Base-by-base conservation (phyloP, 2,888 invertebrate species). In the Cataglyphis livida region DNA sequence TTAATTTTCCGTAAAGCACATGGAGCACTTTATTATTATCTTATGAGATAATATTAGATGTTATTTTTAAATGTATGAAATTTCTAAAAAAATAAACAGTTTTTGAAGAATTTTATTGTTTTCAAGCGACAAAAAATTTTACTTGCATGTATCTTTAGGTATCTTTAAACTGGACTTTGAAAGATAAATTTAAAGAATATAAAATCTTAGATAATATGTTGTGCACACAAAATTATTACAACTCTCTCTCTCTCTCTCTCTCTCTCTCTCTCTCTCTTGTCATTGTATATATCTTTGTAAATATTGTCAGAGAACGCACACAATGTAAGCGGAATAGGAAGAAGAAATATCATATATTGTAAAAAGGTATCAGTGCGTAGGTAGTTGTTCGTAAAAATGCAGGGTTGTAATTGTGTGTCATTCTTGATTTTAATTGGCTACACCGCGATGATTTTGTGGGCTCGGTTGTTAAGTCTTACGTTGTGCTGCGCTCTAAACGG, bases 391-490 rank as follows among this genome's bases (percentile, higher is more conserved):
- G 83, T 84, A 70, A 85, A 85, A 51, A 71, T 75, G 62, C 51
- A 51, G 73, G 59, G 90, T n/a, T 51, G 91, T 93, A 93, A 94
- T 94, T 93, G 35, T 6, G 93, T n/a, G 93, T 91, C 92, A 92
- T 92, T 93, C 91, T 92, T 87, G 92, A 89, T 92, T 93, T 94
- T 94, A 94, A 94, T 94, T 94, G 93, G 93, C 90, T 85, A 89
- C 86, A 90, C 86, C 90, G 87, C 91, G 91, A 89, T 89, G 91
- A 87, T 86, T 83, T 88, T 83, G 51, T 51, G 88, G 89, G 87
- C 90, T 90, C 87, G 91, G 93, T 93, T 91, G 92, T 93, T 93
- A 92, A 91, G 90, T 90, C 92, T 93, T 93, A 93, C 93, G 93
- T 92, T 92, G 91, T 91, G 90, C 88, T 89, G 89, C 88, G 90